A percentile compares a stretch with the other conserved stretches of the same genome.
phyloP scores from a whole-genome alignment of 2,113 vertebrate species.

The Bujurquina vittata region DNA sequence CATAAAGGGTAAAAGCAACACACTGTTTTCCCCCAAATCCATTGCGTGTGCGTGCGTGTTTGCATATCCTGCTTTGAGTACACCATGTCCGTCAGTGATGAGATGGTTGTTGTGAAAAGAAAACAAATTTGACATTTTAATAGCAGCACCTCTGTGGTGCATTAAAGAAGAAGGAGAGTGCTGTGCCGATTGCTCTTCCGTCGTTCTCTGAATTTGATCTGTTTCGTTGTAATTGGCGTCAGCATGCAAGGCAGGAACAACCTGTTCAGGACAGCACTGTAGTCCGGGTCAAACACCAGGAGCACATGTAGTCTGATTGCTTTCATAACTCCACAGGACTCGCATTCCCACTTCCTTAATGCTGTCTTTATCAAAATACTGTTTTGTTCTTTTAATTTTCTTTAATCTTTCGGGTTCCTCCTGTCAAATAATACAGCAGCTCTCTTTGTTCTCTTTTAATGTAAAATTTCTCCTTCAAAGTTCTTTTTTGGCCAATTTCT shows the following conservation, averaged over 20 bases:
- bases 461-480: background rate
- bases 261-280: constrained; percentile 9
- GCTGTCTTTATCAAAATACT: background rate
- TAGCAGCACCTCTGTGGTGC: background rate
- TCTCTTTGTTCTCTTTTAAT: constrained; percentile 22
- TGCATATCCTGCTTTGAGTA: background rate
- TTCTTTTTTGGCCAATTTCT: background rate
- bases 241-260: constrained; percentile 21
- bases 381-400: background rate
- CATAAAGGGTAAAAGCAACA: constrained; percentile 16
- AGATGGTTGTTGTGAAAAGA: background rate
- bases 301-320: constrained; percentile 35
- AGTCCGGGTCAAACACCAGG: background rate
- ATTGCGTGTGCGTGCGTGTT: background rate
- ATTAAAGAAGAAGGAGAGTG: background rate
- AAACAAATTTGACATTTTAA: background rate
- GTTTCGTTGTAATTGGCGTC: background rate
- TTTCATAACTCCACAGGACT: constrained; percentile 28
- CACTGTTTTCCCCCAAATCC: constrained; percentile 1
- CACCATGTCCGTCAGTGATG: background rate
- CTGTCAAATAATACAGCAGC: background rate
- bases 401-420: background rate
- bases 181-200: background rate
- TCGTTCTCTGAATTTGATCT: background rate
- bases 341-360: background rate